Evolutionary conservation across 2,888 invertebrate genomes (phyloP), one percentile per base, ranked within the genome.

Genomic region (Bombylius major): DNA sequence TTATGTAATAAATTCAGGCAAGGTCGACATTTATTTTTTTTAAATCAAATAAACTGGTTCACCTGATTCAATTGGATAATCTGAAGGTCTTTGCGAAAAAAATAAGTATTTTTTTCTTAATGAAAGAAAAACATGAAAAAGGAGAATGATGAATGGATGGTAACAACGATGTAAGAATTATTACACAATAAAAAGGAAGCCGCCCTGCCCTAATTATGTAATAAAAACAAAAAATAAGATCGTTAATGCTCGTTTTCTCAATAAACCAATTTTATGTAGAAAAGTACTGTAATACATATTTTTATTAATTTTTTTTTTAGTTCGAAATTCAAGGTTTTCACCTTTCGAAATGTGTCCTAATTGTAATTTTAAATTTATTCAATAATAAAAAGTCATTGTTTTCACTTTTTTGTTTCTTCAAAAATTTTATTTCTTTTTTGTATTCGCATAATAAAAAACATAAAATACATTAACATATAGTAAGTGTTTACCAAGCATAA

Each of bases 401-500:
- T 23, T 23, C 23, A 23, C 23, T 23, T 23, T 23, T 23, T 3
- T 23, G 23, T 23, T 23, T 2, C 23, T 23, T 23, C 23, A 23
- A 23, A 23, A 23, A 23, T 23, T 23, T 23, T 23, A 23, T 23
- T 23, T 23, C 23, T 23, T 23, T 23, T 23, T 23, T 23, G 23
- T 23, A 23, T 23, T 23, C 23, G 23, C 23, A 23, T 23, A 23
- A 23, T 23, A 23, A 23, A 23, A 23, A 23, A 23, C 23, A 23
- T 23, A 23, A 23, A 23, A 23, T 23, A 23, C 23, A 23, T 23
- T 23, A 23, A 23, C 23, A 23, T 23, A 23, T 3, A n/a, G n/a
- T n/a, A 2, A 23, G 23, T 23, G 23, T 23, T 23, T 23, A 23
- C 23, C 23, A 84, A 64, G 77, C 81, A 73, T 83, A 84, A 62